Percentiles rank a stretch among this genome's conserved stretches.
phyloP scores from a whole-genome alignment of 2,113 vertebrate species.

The Gnathonemus longibarbis region DNA sequence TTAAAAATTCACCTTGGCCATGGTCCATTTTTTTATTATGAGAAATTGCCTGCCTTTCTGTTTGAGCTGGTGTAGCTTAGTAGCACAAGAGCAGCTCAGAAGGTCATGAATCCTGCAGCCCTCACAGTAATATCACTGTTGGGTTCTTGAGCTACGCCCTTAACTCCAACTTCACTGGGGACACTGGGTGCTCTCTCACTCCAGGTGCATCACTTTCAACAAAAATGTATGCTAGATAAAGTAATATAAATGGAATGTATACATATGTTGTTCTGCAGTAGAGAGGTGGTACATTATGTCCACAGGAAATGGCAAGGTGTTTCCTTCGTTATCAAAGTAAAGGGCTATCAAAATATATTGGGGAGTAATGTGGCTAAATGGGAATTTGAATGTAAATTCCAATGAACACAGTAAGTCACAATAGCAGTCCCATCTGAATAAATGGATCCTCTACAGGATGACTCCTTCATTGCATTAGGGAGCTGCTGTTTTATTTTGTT shows the following conservation, averaged over 20 bases:
- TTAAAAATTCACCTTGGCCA: background rate
- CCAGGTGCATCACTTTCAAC: background rate
- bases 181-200: background rate
- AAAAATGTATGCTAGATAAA: background rate
- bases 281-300: background rate
- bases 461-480: background rate
- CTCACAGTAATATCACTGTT: background rate
- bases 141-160: background rate
- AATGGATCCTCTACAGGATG: background rate
- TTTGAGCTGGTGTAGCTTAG: background rate
- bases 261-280: background rate
- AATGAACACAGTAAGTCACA: background rate
- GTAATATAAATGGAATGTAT: background rate
- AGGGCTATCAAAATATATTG: background rate
- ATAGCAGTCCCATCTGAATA: background rate
- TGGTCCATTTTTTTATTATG: background rate
- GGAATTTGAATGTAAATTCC: background rate
- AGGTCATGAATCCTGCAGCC: background rate
- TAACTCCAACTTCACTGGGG: background rate
- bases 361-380: background rate
- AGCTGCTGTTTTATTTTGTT: background rate
- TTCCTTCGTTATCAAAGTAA: background rate
- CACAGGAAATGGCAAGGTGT: background rate
- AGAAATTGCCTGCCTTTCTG: background rate
- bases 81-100: background rate